phyloP scores from a whole-genome alignment of 2,888 invertebrate genomes.

The Drosophila siamana region DNA sequence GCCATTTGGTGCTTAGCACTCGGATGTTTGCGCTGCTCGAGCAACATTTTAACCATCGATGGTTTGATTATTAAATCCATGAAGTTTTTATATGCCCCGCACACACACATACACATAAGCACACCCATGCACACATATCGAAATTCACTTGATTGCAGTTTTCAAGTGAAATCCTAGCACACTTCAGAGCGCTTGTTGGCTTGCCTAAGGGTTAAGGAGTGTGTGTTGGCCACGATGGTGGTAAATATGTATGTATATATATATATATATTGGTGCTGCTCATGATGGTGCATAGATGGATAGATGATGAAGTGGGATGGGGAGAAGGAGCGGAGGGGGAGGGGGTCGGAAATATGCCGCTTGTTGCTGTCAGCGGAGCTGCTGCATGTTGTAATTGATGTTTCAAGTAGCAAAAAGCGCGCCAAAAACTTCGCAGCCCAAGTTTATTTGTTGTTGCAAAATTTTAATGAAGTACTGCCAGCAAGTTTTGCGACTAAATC shows the following conservation, averaged over 20 bases:
- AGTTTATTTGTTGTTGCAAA: slow-evolving; percentile 77
- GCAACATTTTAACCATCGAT: slow-evolving; percentile 76
- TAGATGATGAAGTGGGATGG: neutral
- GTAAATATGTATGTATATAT: too few relatives aligned
- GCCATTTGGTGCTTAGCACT: slow-evolving; percentile 25
- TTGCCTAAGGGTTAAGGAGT: slow-evolving; percentile 70
- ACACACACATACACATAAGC: slow-evolving; percentile 30
- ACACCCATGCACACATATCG: slow-evolving; percentile 64
- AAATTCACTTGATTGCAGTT: slow-evolving; percentile 84
- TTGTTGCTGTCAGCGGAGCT: slow-evolving; percentile 54
- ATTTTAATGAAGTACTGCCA: slow-evolving; percentile 77
- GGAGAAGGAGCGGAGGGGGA: neutral
- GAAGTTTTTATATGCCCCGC: slow-evolving; percentile 74
- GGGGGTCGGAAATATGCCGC: slow-evolving; percentile 59
- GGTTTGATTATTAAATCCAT: slow-evolving; percentile 82
- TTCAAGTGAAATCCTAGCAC: slow-evolving; percentile 83
- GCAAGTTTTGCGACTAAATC: slow-evolving; percentile 80
- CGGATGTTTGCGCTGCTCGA: slow-evolving; percentile 48
- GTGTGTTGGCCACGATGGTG: slow-evolving; percentile 26
- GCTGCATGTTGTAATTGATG: slow-evolving; percentile 76
- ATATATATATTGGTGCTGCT: neutral
- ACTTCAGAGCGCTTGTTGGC: slow-evolving; percentile 74
- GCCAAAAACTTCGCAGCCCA: slow-evolving; percentile 70
- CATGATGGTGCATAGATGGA: neutral
- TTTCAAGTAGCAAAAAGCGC: slow-evolving; percentile 79